phyloP scores from a whole-genome alignment of 23 tunicate species.

The Aplidium turbinatum region DNA sequence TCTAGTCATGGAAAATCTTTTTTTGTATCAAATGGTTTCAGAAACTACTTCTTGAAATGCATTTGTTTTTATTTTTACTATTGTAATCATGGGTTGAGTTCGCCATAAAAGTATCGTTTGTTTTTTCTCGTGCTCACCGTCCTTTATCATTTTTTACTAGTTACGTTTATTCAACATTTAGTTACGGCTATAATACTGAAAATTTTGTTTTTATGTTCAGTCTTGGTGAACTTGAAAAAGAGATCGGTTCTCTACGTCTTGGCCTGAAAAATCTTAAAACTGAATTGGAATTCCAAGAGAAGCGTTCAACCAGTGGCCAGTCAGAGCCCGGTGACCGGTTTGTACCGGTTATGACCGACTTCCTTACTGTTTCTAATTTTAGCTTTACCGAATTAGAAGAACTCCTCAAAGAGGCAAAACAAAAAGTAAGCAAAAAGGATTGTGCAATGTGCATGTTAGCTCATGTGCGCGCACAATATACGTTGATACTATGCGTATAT shows the following conservation, averaged over 20 bases:
- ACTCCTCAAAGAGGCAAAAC: constrained; percentile 46
- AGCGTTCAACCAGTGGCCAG: constrained; percentile 21
- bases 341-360: constrained; percentile 95
- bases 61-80: no score
- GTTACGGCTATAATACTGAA: no score
- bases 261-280: constrained; percentile 69
- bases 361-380: constrained; percentile 79
- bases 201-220: constrained; percentile 59
- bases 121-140: no score
- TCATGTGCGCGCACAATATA: no score
- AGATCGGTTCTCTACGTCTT: constrained; percentile 50
- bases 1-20: no score
- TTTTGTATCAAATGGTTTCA: no score
- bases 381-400: constrained; percentile 79
- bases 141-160: no score
- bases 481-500: no score
- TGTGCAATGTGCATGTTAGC: no score
- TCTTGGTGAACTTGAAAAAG: constrained; percentile 80
- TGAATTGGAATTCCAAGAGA: constrained; percentile 65
- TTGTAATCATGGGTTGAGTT: not conserved
- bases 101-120: no score
- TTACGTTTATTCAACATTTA: no score
- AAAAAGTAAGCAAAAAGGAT: constrained; percentile 49
- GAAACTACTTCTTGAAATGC: no score
- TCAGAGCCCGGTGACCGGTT: constrained; percentile 57